Conservation (phyloP, 2,888 invertebrate genomes). For the Exocentrus adspersus region DNA sequence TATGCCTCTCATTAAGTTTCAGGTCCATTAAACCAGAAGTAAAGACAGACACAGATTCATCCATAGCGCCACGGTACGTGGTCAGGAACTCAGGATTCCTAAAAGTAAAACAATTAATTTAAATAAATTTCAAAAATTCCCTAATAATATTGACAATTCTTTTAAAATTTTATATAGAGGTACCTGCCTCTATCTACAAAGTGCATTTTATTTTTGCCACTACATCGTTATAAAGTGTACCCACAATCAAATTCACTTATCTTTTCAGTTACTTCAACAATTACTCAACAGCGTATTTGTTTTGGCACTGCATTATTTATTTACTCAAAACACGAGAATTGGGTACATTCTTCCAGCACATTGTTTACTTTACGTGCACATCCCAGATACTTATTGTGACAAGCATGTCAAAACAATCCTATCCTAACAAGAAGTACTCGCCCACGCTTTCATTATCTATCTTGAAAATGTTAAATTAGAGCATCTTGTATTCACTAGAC, state of each 20-base stretch:
- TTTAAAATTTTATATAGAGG: too few relatives aligned
- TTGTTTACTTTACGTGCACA: slow-evolving; percentile 6
- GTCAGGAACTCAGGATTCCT: too few relatives aligned
- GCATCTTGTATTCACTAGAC: slow-evolving; percentile 10
- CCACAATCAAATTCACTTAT: too few relatives aligned
- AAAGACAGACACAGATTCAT: neutral
- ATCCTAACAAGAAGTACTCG: neutral
- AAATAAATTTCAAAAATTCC: too few relatives aligned
- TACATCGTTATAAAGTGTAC: too few relatives aligned
- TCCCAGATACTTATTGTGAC: slow-evolving; percentile 22
- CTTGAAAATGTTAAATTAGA: slow-evolving; percentile 9
- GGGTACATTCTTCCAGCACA: neutral
- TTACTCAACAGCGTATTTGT: too few relatives aligned
- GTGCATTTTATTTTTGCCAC: too few relatives aligned
- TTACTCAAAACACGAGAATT: neutral
- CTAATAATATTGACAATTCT: too few relatives aligned
- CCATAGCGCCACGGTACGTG: too few relatives aligned
- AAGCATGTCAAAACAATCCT: slow-evolving; percentile 18
- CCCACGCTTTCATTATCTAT: neutral
- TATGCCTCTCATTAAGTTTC: neutral
- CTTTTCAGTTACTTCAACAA: too few relatives aligned
- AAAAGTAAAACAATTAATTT: too few relatives aligned
- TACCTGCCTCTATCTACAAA: too few relatives aligned
- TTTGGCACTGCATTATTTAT: neutral
- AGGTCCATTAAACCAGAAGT: neutral